Evolutionary conservation across 2,888 invertebrate species (phyloP), one percentile per base, ranked within the genome.

Genomic region (Stenolophus ochropezus): DNA sequence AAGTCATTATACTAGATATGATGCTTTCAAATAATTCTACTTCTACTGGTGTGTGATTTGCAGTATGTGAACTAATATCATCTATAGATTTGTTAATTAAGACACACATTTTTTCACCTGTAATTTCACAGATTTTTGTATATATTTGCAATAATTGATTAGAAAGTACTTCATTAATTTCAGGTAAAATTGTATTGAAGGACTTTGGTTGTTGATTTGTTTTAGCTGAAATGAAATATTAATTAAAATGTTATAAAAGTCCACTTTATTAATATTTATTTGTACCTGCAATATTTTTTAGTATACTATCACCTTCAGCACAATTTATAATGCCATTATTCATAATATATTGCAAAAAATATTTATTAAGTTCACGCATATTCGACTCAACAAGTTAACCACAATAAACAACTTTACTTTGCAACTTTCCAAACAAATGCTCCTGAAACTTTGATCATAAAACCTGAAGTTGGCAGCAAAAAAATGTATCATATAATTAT

Each of bases 271-370:
- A 42, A 4, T 25, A 58, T 18, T 27, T 25, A 14, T 27, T 47
- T 18, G 21, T 53, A 78, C 71, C 79, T 53, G 80, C 73, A 14
- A 80, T 53, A 8, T 25, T 53, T 80, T 42, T 58, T 25, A 73
- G 2, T 58, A 80, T 73, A 21, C 33, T 33, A 20, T 14, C 20
- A 0, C 49, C 80, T 18, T 80, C 71, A 33, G 23, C 18, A 42
- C 33, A 80, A 23, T 73, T 53, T 80, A 80, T 25, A 16, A 56
- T 14, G 20, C 73, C 80, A n/a, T 53, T 58, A 21, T 6, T 18
- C n/a, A 80, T 21, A 33, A 80, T 53, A 58, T 80, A 47, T 58
- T 80, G 80, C 11, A 80, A 16, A 23, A 73, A 42, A 73, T 80
- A 80, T 42, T 73, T 71, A 53, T 51, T 69, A 11, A 69, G 21